phyloP scores from a whole-genome alignment of 2,113 vertebrate genomes.

The Prionailurus bengalensis region DNA sequence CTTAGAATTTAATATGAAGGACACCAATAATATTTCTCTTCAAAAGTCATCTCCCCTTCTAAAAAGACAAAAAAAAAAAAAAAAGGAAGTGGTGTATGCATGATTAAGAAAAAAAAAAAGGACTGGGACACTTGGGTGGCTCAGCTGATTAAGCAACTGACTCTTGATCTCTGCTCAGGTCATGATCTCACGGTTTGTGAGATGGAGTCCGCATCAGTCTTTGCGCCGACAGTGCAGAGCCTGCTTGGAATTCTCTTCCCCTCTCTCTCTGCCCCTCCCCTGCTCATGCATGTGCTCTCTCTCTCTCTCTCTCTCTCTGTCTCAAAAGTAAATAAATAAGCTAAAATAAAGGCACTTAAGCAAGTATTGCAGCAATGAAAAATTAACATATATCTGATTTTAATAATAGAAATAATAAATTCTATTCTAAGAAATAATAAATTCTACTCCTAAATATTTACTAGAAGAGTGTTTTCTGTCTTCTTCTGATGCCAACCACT shows the following conservation, averaged over 20 bases:
- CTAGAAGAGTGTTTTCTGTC: neutral
- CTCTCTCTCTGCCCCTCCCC: no score
- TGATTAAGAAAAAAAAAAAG: conserved; percentile 34
- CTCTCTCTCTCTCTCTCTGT: no score
- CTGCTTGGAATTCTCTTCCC: no score
- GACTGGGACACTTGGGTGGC: neutral
- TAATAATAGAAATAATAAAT: conserved; percentile 27
- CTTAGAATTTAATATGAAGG: neutral
- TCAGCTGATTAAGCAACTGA: no score
- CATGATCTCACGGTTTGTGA: no score
- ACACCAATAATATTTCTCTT: neutral
- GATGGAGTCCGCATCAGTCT: no score
- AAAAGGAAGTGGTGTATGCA: neutral
- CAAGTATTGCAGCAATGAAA: neutral
- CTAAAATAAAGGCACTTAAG: neutral
- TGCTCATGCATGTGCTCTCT: no score
- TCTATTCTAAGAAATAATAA: neutral
- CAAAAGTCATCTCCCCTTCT: neutral
- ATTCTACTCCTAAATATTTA: neutral
- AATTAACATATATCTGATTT: conserved; percentile 26
- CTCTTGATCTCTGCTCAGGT: no score
- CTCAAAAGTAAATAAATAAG: no score
- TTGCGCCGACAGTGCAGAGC: no score
- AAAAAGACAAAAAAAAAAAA: neutral
- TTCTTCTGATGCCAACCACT: neutral